phyloP scores from a whole-genome alignment of 2,888 invertebrate species.

The Ramazzottius varieornatus region DNA sequence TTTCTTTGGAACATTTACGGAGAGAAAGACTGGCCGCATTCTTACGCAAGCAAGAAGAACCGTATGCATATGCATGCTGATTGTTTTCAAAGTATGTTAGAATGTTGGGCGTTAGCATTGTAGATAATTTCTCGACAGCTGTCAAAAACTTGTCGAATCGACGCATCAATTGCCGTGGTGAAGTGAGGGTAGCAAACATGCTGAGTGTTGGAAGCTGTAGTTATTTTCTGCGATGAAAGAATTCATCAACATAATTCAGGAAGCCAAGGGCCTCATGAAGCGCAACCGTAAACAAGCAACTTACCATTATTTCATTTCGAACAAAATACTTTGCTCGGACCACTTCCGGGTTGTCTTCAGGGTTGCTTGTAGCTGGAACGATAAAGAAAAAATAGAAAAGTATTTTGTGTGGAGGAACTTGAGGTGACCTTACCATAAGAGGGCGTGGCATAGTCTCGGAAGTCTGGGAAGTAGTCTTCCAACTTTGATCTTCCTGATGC shows the following conservation, averaged over 20 bases:
- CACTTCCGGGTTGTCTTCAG: neutral
- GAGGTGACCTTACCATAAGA: neutral
- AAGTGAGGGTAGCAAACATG: conserved; percentile 8
- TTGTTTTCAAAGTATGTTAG: too few relatives aligned
- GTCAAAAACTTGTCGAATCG: conserved; percentile 8
- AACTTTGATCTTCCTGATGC: neutral
- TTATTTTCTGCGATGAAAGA: neutral
- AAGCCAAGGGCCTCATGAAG: too few relatives aligned
- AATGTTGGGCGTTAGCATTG: too few relatives aligned
- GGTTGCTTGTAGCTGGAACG: neutral
- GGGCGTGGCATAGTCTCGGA: neutral
- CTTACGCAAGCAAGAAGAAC: too few relatives aligned
- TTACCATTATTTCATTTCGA: neutral
- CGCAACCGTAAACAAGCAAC: too few relatives aligned
- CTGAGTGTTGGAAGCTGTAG: neutral
- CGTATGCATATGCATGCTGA: too few relatives aligned
- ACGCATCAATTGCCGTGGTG: conserved; percentile 9
- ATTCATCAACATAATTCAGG: neutral
- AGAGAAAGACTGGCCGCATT: too few relatives aligned
- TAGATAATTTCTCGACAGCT: conserved; percentile 8
- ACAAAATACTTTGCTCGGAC: neutral
- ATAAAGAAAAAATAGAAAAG: neutral
- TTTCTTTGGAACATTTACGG: too few relatives aligned
- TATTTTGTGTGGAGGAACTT: neutral
- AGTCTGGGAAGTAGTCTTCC: neutral